Evolutionary conservation across 2,797 vertebrate species (phyloP).

Genomic region (Heliangelus exortis): DNA sequence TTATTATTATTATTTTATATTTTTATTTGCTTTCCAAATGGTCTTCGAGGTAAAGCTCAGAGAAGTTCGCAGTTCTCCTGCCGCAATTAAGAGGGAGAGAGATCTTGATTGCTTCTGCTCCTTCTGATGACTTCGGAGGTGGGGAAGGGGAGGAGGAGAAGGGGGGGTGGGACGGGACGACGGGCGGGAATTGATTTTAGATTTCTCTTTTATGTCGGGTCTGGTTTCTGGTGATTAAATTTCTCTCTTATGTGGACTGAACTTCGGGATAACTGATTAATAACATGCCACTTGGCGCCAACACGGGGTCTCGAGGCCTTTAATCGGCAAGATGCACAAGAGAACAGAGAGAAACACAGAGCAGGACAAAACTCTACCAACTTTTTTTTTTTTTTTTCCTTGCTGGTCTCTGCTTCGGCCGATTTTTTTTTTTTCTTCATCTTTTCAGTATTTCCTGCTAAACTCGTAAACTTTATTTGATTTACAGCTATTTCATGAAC

Average conservation of each 20-base stretch:
- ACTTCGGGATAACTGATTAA: constrained; percentile 75
- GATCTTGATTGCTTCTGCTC: constrained; percentile 20
- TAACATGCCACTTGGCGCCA: constrained; percentile 77
- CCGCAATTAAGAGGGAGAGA: constrained; percentile 11
- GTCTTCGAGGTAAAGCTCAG: background rate
- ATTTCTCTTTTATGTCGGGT: constrained; percentile 74
- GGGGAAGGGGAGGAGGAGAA: background rate
- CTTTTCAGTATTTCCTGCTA: constrained; percentile 77
- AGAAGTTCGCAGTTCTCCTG: background rate
- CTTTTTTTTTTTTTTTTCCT: background rate
- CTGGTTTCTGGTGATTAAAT: constrained; percentile 76
- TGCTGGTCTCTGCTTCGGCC: too few species aligned
- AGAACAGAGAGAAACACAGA: constrained; percentile 67
- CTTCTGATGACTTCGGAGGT: constrained; percentile 22
- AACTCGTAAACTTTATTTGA: constrained; percentile 80
- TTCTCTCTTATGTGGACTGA: constrained; percentile 70
- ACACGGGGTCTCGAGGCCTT: constrained; percentile 69
- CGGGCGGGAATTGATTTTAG: constrained; percentile 66
- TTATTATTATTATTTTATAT: too few species aligned
- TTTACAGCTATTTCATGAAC: constrained; percentile 78
- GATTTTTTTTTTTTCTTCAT: constrained; percentile 15
- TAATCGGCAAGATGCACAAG: constrained; percentile 68
- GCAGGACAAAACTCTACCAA: constrained; percentile 50
- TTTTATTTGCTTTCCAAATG: too few species aligned
- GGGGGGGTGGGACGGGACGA: background rate